Percentiles rank a stretch among this genome's conserved stretches.
phyloP scores from a whole-genome alignment of 2,888 invertebrate species.

The Hirtodrosophila cameraria region DNA sequence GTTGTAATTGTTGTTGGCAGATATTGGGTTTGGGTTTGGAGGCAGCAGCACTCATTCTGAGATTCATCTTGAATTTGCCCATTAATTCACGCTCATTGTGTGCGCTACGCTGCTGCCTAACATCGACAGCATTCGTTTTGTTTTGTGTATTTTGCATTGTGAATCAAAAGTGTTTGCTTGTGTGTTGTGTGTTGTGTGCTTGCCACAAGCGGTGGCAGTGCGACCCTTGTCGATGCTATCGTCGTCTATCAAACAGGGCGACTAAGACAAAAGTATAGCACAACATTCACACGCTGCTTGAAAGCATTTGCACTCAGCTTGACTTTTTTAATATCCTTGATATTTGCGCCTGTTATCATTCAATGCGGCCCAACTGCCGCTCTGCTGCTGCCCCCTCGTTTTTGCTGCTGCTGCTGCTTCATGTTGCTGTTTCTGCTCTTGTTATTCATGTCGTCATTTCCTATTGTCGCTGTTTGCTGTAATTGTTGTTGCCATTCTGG shows the following conservation, averaged over 20 bases:
- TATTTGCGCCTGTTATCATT: constrained; percentile 77
- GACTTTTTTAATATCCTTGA: constrained; percentile 79
- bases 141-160: constrained; percentile 57
- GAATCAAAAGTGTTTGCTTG: constrained; percentile 62
- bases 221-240: constrained; percentile 64
- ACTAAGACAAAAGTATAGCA: constrained; percentile 55
- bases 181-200: constrained; percentile 62
- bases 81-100: constrained; percentile 77
- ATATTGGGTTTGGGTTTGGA: background rate
- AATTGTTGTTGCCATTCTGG: constrained; percentile 79
- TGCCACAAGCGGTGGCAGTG: constrained; percentile 12
- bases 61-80: constrained; percentile 65
- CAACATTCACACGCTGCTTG: constrained; percentile 28
- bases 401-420: background rate
- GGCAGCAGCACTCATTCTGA: constrained; percentile 27
- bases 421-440: constrained; percentile 50
- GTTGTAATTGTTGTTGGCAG: constrained; percentile 9
- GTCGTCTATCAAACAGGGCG: constrained; percentile 62
- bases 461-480: constrained; percentile 71
- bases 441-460: constrained; percentile 80
- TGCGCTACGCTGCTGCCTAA: too few relatives aligned
- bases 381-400: background rate
- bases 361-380: constrained; percentile 47
- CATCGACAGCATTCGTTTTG: constrained; percentile 50
- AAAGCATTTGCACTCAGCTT: constrained; percentile 76